phyloP scores from a whole-genome alignment of 2,797 vertebrate species.

The Rallus crepitans region DNA sequence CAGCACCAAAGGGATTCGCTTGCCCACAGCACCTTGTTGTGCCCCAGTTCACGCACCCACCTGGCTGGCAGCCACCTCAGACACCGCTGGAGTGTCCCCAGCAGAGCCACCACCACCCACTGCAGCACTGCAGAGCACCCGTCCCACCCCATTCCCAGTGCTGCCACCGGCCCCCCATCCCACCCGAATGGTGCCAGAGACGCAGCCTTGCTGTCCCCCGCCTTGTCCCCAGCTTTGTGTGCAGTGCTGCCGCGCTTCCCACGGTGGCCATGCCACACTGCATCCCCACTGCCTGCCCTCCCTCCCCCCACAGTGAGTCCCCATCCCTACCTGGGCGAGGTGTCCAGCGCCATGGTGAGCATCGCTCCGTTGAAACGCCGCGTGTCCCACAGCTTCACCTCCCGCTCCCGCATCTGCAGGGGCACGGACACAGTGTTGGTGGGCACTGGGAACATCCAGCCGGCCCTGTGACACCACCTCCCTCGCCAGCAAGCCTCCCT shows the following conservation, averaged over 20 bases:
- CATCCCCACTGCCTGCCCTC: accelerated
- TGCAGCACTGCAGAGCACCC: background rate
- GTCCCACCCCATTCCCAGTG: accelerated
- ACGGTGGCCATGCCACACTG: accelerated
- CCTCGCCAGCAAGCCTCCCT: accelerated
- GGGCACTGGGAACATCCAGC: accelerated
- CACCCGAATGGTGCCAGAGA: background rate
- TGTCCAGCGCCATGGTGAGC: constrained; percentile 83
- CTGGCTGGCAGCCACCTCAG: background rate
- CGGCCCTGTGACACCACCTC: accelerated
- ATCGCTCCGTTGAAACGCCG: constrained; percentile 82
- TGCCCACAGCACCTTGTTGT: accelerated
- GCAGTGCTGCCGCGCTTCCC: accelerated
- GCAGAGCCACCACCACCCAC: background rate
- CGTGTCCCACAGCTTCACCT: constrained; percentile 93
- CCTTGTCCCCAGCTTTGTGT: background rate
- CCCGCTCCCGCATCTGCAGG: constrained; percentile 87
- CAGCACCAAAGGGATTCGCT: background rate
- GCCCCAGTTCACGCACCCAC: accelerated
- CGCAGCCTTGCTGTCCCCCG: accelerated
- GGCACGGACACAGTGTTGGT: accelerated
- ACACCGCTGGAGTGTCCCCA: background rate
- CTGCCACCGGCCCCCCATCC: background rate
- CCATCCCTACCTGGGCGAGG: constrained; percentile 85
- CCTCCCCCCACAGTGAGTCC: accelerated